These are phyloP conservation scores for Leptopilina drosophilae DNA, from an alignment of 2,888 invertebrate genomes.

Conservation along the genomic window DNA sequence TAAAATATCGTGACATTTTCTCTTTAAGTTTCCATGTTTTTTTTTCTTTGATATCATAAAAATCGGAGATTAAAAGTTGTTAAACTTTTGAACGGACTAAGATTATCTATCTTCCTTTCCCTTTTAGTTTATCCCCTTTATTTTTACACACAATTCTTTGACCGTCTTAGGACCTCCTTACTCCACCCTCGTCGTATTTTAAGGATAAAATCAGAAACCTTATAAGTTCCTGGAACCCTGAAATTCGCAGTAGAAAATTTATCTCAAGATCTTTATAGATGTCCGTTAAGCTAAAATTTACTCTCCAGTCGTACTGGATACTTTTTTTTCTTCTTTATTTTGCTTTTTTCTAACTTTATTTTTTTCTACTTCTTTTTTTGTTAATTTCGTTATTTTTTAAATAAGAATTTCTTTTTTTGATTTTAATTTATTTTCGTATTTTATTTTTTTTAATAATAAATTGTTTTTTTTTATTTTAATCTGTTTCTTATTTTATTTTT, in stretches of 20 bases:
- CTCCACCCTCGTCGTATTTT: slow-evolving; percentile 27
- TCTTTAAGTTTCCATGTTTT: too few species aligned
- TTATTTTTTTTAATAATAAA: too few species aligned
- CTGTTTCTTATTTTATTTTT: too few species aligned
- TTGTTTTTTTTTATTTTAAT: too few species aligned
- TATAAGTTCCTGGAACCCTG: slow-evolving; percentile 26
- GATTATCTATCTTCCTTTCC: slow-evolving; percentile 32
- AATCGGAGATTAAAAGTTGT: slow-evolving; percentile 34
- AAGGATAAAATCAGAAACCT: slow-evolving; percentile 37
- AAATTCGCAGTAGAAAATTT: slow-evolving; percentile 27
- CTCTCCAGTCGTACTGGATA: too few species aligned
- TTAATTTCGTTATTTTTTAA: too few species aligned
- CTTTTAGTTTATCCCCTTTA: slow-evolving; percentile 24
- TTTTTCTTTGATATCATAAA: not conserved
- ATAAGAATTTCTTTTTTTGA: too few species aligned
- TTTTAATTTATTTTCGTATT: too few species aligned
- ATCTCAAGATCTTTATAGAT: slow-evolving; percentile 13
- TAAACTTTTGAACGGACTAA: slow-evolving; percentile 16
- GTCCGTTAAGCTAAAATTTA: not conserved
- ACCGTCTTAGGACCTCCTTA: slow-evolving; percentile 8
- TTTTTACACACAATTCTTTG: slow-evolving; percentile 26
- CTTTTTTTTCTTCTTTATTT: too few species aligned
- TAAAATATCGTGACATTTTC: too few species aligned
- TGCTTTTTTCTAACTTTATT: too few species aligned
- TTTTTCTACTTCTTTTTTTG: too few species aligned